phyloP scores from a whole-genome alignment of 2,113 vertebrate genomes.

The Gnathonemus longibarbis region DNA sequence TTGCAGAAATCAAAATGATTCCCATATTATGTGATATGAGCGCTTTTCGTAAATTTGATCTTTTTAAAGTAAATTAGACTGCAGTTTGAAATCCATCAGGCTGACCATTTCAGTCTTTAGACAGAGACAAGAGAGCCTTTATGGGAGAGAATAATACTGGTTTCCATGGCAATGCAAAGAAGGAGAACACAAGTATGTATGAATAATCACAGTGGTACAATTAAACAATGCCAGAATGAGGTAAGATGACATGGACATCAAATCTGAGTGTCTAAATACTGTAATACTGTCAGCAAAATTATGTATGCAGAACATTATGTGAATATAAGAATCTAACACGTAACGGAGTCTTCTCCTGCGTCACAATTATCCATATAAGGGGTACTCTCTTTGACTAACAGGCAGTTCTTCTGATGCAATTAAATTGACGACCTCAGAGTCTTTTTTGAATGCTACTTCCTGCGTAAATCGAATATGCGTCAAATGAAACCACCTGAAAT shows the following conservation, averaged over 20 bases:
- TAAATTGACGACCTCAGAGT: background rate
- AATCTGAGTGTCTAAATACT: background rate
- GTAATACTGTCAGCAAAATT: background rate
- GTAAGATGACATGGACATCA: background rate
- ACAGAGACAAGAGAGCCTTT: background rate
- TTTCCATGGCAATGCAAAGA: constrained; percentile 9
- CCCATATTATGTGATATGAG: background rate
- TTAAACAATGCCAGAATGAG: background rate
- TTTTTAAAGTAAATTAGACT: background rate
- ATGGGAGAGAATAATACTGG: background rate
- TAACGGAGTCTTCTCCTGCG: background rate
- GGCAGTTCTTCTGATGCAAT: background rate
- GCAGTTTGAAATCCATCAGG: background rate
- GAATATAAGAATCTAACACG: background rate
- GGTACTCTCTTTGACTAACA: background rate
- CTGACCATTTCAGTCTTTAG: constrained; percentile 4
- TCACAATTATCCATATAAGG: background rate
- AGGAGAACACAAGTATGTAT: background rate
- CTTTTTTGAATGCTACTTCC: background rate
- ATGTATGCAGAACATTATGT: background rate
- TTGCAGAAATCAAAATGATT: background rate
- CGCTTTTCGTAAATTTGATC: background rate
- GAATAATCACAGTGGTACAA: background rate
- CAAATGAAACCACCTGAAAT: background rate
- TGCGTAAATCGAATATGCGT: background rate